Evolutionary conservation across 2,797 vertebrate species (phyloP), one percentile per base, ranked within the genome.

Genomic region (Scarus forsteni): DNA sequence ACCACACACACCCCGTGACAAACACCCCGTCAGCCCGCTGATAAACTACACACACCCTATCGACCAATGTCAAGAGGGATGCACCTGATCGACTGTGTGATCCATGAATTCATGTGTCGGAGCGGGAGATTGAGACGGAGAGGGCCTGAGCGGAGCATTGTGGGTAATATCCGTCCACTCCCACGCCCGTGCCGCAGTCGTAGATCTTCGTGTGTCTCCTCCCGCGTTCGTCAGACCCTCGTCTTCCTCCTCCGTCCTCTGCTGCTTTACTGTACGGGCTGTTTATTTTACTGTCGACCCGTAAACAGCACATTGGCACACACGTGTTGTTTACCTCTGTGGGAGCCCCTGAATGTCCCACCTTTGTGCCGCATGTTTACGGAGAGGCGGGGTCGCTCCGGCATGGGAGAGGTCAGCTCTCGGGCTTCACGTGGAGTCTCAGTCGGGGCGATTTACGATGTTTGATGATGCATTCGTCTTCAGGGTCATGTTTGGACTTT

Each of bases 11-110:
- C 38, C 8, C 58, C 0, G 50, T 63, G 75, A 71, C 77, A 79
- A 81, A 77, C 77, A n/a, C 18, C 78, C 72, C 68, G 40, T 84
- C 86, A 75, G 8, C 56, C 66, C 3, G 12, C 27, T 89, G 87
- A 90, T 74, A 48, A 82, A 89, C 62, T 65, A 79, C 80, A 19
- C 70, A 50, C 65, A 62, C 55, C 70, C 54, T 70, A 84, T 86
- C 62, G 70, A 88, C 83, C 71, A 34, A 45, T 58, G 76, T 84
- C 78, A 74, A 50, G 56, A 10, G 36, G 66, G 77, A 82, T 75
- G 53, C 79, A 83, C 80, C 80, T 70, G 84, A 86, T 88, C 66
- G 53, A 80, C 83, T 72, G 51, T 1, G 46, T 84, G 85, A 85
- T 81, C 81, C 70, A 82, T 76, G 77, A 65, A 44, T 8, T 34